Conservation (phyloP, 2,797 vertebrate species). For the Cyclura pinguis region DNA sequence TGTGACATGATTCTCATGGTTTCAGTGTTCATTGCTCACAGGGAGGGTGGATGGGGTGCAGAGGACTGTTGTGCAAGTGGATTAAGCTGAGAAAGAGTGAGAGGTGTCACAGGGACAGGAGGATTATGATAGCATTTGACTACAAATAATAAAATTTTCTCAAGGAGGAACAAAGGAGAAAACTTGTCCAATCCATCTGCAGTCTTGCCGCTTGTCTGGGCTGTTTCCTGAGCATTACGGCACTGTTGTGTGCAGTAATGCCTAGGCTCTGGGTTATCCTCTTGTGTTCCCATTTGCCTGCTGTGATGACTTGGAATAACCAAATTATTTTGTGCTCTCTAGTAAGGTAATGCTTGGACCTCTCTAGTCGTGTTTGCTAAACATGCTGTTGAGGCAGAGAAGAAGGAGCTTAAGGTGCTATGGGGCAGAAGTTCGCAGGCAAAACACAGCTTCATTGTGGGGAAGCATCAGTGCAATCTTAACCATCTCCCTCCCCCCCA, state of each 20-base stretch:
- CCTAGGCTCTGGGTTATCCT: background rate
- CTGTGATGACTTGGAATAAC: background rate
- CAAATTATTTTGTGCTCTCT: background rate
- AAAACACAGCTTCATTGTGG: background rate
- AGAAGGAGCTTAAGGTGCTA: background rate
- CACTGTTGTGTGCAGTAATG: background rate
- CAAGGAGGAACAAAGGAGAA: background rate
- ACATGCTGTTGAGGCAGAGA: background rate
- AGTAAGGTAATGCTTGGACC: background rate
- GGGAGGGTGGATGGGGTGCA: accelerated
- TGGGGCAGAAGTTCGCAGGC: background rate
- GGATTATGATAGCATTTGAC: background rate
- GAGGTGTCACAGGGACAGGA: background rate
- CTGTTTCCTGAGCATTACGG: background rate
- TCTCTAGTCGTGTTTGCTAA: background rate
- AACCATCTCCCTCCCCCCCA: background rate
- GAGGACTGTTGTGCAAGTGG: background rate
- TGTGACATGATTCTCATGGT: background rate
- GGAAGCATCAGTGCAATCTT: background rate
- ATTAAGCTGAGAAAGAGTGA: background rate
- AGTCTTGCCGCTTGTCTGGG: background rate
- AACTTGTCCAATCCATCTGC: background rate
- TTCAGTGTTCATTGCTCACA: background rate
- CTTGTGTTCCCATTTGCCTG: background rate
- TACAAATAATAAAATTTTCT: background rate